Evolutionary conservation across 2,113 vertebrate genomes (phyloP).

Genomic region (Tragelaphus strepsiceros): DNA sequence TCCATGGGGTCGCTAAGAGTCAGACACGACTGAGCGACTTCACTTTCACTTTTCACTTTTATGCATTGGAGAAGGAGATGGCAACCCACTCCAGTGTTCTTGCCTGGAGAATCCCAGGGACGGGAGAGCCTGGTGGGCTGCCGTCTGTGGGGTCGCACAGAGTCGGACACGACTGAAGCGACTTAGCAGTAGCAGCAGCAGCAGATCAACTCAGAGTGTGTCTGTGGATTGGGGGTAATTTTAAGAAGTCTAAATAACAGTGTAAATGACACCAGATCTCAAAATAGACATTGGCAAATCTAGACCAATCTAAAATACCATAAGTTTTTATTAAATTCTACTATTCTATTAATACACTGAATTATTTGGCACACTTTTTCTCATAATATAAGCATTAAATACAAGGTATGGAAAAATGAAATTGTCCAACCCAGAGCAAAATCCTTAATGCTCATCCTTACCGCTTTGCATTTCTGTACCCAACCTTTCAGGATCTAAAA

Average conservation of each 20-base stretch:
- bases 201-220: background rate
- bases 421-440: background rate
- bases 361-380: background rate
- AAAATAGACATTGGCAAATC: background rate
- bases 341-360: background rate
- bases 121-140: too few relatives aligned
- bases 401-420: background rate
- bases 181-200: too few relatives aligned
- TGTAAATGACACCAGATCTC: background rate
- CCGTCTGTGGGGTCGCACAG: too few relatives aligned
- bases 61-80: too few relatives aligned
- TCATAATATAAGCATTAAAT: background rate
- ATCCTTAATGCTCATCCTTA: accelerated
- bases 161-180: too few relatives aligned
- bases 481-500: background rate
- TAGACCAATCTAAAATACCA: background rate
- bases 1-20: too few relatives aligned
- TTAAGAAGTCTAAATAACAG: background rate
- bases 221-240: background rate
- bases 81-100: too few relatives aligned
- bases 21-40: too few relatives aligned
- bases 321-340: background rate
- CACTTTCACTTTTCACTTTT: too few relatives aligned
- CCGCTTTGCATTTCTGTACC: background rate
- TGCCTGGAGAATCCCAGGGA: too few relatives aligned